Evolutionary conservation across 2,113 vertebrate species (phyloP).

Genomic region (Apodemus speciosus): DNA sequence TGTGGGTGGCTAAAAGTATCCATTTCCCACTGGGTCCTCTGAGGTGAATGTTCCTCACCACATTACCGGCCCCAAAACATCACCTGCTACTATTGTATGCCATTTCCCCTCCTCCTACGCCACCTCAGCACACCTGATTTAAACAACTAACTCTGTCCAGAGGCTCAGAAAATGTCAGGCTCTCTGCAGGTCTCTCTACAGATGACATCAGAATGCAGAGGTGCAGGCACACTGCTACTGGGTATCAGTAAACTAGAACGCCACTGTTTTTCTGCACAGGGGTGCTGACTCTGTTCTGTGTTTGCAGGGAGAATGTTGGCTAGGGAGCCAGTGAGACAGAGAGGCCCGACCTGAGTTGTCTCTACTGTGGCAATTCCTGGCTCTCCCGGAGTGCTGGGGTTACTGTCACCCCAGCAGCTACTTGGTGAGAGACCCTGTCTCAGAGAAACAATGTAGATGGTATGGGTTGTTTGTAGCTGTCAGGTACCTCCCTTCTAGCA

Average conservation of each 20-base stretch:
- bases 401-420: background rate
- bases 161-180: background rate
- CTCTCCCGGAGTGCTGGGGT: background rate
- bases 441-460: background rate
- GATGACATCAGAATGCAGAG: rapidly evolving
- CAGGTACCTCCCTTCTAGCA: background rate
- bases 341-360: background rate
- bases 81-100: background rate
- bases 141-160: background rate
- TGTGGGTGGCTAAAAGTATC: background rate
- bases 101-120: background rate
- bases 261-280: background rate
- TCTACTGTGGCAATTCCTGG: background rate
- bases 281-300: background rate
- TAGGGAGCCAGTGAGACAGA: background rate
- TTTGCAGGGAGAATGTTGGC: background rate
- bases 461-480: background rate
- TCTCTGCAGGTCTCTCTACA: background rate
- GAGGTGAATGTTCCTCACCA: background rate
- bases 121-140: background rate
- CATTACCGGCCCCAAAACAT: background rate
- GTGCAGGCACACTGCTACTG: too few relatives aligned
- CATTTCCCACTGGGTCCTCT: background rate
- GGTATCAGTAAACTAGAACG: background rate
- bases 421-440: background rate